Conservation (phyloP, 2,797 vertebrate genomes). For the Scolopax rusticola region DNA sequence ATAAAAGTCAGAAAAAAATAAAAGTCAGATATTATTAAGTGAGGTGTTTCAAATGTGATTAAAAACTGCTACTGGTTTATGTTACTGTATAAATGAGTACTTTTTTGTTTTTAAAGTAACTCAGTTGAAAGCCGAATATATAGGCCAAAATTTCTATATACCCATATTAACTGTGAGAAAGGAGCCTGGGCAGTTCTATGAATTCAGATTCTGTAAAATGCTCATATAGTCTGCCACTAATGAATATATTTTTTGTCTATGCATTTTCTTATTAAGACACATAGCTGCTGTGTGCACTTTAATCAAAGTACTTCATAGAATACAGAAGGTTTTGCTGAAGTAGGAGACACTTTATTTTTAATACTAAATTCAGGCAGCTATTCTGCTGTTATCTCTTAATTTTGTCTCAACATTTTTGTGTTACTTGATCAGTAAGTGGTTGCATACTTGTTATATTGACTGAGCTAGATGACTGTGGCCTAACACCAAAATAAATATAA, state of each 20-base stretch:
- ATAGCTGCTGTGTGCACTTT: neutral
- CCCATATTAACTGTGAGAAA: neutral
- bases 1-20: neutral
- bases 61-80: neutral
- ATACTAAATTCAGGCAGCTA: neutral
- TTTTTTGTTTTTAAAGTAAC: neutral
- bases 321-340: neutral
- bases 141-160: neutral
- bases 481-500: neutral
- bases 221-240: neutral
- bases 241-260: neutral
- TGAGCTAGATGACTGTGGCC: neutral
- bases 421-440: neutral
- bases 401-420: neutral
- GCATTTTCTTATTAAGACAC: neutral
- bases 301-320: neutral
- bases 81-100: neutral
- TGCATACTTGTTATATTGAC: neutral
- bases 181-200: neutral
- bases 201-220: neutral
- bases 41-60: constrained; percentile 28
- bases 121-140: neutral
- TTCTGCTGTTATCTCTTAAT: neutral
- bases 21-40: neutral
- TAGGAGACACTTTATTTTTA: neutral